Evolutionary conservation across 2,113 vertebrate species (phyloP).

Genomic region (Crotalus horridus): DNA sequence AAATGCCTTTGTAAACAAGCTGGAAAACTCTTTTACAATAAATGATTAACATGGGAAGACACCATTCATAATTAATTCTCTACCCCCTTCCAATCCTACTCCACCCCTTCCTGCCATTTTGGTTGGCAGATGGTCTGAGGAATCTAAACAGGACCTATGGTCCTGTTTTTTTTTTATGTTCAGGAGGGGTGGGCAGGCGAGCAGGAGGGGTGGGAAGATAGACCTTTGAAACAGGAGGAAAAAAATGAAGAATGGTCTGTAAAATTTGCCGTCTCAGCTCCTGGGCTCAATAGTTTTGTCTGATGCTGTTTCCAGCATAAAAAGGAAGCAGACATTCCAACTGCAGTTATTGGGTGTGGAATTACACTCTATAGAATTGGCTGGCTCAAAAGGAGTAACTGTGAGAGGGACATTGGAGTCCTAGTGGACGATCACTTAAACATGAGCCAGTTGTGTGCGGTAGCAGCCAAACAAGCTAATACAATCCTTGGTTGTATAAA

Average conservation of each 20-base stretch:
- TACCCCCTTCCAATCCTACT: neutral
- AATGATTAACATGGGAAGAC: conserved; percentile 78
- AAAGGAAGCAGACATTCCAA: conserved; percentile 12
- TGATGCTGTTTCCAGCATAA: conserved; percentile 16
- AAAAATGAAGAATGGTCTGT: neutral
- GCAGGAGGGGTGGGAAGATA: conserved; percentile 32
- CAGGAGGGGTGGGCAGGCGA: conserved; percentile 32
- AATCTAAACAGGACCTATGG: conserved; percentile 65
- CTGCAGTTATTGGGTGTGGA: neutral
- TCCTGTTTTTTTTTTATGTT: conserved; percentile 63
- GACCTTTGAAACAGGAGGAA: conserved; percentile 40
- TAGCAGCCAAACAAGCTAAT: no score
- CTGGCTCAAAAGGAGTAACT: no score
- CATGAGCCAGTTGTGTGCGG: no score
- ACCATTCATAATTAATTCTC: conserved; percentile 76
- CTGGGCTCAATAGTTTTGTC: neutral
- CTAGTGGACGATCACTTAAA: no score
- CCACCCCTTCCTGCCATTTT: conserved; percentile 53
- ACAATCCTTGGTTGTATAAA: no score
- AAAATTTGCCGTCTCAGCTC: conserved; percentile 11
- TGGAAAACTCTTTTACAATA: conserved; percentile 86
- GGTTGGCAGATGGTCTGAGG: conserved; percentile 73
- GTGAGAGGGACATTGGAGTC: no score
- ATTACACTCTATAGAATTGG: neutral
- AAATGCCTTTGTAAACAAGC: conserved; percentile 76